Base-by-base conservation (phyloP, 2,113 vertebrate genomes). In the Sciurus niger region DNA sequence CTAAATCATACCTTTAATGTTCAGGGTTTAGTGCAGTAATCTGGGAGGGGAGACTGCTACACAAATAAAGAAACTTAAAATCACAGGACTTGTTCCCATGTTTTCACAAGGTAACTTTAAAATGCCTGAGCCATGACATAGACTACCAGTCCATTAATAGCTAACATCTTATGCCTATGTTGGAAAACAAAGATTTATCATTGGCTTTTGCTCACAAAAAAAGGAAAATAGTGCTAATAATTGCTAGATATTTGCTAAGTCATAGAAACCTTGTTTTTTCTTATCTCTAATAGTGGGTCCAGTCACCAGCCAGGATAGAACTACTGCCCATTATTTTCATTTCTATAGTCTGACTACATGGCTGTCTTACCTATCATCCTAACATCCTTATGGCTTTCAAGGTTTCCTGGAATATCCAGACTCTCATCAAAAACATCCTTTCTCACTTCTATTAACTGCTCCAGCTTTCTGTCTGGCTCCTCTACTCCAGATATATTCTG, bases 131-230 rank as follows among this genome's bases (percentile, higher is more conserved):
- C 4, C 9, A 76, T 92, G 40, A 65, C 4, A 43, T 24, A 67
- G 3, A 76, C 3, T 77, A 40, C 13, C 43, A 48, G 51, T 37
- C 65, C 14, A 3, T 85, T 51, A 48, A 88, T 94, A 67, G 91
- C 58, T 92, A 84, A 77, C 37, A 89, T 72, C 20, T 74, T n/a
- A 51, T 2, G 60, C 58, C 2, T 30, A 86, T 73, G n/a, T 74
- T 55, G 43, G 30, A 92, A 84, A 84, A 11, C 25, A 84, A 53
- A 89, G 92, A 9, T 48, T 73, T 43, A 58, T n/a, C 63, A 20
- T 72, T 98, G 92, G 24, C 51, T 98, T 97, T 96, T 92, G 40
- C 63, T 86, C 68, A 96, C 72, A 78, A 95, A 95, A 95, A 97
- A 89, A 9, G 63, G 58, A 72, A 97, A 92, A 14, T 3, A 70